phyloP scores from a whole-genome alignment of 1,140 invertebrate species.

The Trialeurodes vaporariorum region DNA sequence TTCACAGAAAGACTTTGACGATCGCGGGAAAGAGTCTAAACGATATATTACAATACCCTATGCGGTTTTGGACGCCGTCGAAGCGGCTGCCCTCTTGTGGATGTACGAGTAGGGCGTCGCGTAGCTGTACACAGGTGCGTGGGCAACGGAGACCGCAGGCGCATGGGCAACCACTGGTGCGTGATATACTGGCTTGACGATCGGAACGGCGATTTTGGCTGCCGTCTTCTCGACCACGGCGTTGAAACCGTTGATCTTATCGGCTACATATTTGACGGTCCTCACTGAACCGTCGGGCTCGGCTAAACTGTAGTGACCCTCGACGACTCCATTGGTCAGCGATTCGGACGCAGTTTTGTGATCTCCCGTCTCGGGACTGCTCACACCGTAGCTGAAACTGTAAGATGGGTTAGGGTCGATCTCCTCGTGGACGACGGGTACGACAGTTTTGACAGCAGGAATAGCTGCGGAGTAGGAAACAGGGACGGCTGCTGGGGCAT shows the following conservation, averaged over 20 bases:
- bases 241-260: conserved; percentile 64
- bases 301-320: conserved; percentile 60
- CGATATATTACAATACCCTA: no score
- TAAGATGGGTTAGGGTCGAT: conserved; percentile 37
- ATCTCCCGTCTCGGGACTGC: conserved; percentile 46
- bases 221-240: conserved; percentile 41
- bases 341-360: conserved; percentile 49
- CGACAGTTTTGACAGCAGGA: background rate
- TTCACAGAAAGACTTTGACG: no score
- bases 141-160: background rate
- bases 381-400: conserved; percentile 40
- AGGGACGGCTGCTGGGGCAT: background rate
- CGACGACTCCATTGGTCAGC: conserved; percentile 43
- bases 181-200: background rate
- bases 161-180: background rate
- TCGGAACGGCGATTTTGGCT: conserved; percentile 5
- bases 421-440: background rate
- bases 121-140: background rate
- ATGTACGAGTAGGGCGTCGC: background rate
- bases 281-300: conserved; percentile 65
- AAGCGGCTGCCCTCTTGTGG: background rate
- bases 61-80: no score
- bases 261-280: conserved; percentile 61
- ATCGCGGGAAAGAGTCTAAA: no score
- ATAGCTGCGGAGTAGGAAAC: background rate